Evolutionary conservation across 1,140 invertebrate species (phyloP), one percentile per base, ranked within the genome.

Genomic region (Doryteuthis pealeii): DNA sequence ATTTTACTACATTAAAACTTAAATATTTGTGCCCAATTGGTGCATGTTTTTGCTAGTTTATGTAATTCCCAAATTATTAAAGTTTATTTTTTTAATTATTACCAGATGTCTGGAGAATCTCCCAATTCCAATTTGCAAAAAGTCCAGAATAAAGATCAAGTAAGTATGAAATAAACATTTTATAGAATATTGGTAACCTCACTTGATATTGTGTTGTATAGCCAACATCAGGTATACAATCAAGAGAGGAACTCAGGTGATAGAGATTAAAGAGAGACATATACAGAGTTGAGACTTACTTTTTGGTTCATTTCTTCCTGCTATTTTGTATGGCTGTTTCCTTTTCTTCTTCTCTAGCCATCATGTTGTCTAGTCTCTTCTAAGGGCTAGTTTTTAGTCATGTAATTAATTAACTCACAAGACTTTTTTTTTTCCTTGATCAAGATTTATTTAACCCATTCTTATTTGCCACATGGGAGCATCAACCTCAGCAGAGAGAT

Each of bases 111-210:
- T 35, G 83, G 83, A 32, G 80, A 86, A 78, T 62, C 80, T 18
- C 85, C 85, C 32, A 79, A 77, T 30, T 81, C 82, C 28, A 84
- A 85, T 74, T 76, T 86, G 26, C 85, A 86, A 77, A 86, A 85
- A 76, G 78, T 85, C 8, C 85, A 83, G 78, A 80, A 79, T 70
- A 81, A 80, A 75, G 82, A 83, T 62, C 82, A 86, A 75, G 83
- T 86, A 77, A 73, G 77, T 77, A 73, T 73, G 71, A 70, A 30
- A 71, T 58, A 43, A 45, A 40, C 6, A n/a, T 28, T 62, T 22
- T 22, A 4, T 62, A 14, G 69, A 40, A 40, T 54, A 45, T 74
- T 77, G 49, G 54, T 77, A 18, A 58, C 66, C 28, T 65, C 73
- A 40, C 49, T 49, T 22, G 22, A 49, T 15, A 15, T 12, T 49